phyloP scores from a whole-genome alignment of 53 echinoderm and acorn worm genomes.

The Antedon mediterranea region DNA sequence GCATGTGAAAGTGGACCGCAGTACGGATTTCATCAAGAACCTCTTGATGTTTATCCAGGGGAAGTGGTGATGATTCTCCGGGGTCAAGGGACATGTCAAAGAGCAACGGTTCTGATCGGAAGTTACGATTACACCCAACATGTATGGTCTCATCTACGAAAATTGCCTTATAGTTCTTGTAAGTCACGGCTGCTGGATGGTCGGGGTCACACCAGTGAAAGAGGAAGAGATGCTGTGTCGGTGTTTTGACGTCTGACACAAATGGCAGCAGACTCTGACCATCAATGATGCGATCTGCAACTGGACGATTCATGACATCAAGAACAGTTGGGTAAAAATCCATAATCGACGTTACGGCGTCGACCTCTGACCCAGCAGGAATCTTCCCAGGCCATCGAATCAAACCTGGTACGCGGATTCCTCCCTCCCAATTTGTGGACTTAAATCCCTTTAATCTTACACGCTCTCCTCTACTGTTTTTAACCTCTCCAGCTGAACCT shows the following conservation, averaged over 20 bases:
- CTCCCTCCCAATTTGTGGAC: neutral
- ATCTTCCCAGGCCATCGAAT: slow-evolving; percentile 4
- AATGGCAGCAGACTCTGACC: neutral
- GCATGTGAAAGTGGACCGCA: neutral
- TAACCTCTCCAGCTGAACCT: neutral
- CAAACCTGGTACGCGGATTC: neutral
- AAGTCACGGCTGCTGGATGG: neutral
- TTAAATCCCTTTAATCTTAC: neutral
- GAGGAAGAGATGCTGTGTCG: neutral
- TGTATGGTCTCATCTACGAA: neutral
- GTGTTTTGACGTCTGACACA: neutral
- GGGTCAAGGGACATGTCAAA: neutral
- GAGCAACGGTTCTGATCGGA: neutral
- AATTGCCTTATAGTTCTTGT: neutral
- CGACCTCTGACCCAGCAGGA: neutral
- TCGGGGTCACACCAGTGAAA: neutral
- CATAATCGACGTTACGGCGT: neutral
- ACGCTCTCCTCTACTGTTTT: neutral
- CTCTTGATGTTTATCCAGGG: neutral
- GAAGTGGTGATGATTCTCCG: neutral
- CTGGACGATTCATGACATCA: neutral
- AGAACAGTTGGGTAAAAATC: neutral
- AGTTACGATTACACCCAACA: neutral
- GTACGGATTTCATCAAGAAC: neutral
- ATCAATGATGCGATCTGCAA: neutral